A percentile compares a stretch with the other conserved stretches of the same genome.
phyloP scores from a whole-genome alignment of 2,888 invertebrate species.

The Macrosiphum euphorbiae region DNA sequence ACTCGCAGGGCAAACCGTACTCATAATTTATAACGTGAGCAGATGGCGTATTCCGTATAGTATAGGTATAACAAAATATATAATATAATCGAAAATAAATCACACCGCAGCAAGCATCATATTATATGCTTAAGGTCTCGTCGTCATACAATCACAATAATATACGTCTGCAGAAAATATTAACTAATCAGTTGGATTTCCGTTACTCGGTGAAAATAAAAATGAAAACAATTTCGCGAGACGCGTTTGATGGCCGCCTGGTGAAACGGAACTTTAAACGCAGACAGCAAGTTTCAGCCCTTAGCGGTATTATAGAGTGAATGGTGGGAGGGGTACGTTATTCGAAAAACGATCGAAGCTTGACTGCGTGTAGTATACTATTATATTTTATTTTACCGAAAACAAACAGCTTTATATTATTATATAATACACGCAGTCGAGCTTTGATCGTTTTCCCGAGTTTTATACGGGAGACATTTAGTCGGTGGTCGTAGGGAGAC shows the following conservation, averaged over 20 bases:
- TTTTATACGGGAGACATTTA: neutral
- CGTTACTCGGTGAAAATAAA: neutral
- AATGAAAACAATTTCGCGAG: neutral
- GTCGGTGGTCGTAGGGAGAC: neutral
- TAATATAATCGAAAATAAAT: neutral
- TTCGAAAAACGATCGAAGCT: neutral
- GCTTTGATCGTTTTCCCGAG: slow-evolving; percentile 1
- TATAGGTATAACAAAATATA: neutral
- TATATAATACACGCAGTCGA: neutral
- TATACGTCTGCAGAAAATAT: no score
- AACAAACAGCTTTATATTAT: neutral
- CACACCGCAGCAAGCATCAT: neutral
- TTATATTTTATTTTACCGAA: slow-evolving; percentile 2
- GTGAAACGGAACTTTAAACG: neutral
- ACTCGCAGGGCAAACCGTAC: neutral
- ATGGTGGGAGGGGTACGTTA: neutral
- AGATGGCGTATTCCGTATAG: neutral
- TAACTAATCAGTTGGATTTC: neutral
- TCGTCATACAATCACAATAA: neutral
- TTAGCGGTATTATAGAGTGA: neutral
- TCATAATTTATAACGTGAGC: neutral
- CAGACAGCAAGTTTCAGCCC: neutral
- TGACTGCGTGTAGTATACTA: neutral
- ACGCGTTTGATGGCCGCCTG: neutral
- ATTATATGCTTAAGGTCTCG: neutral